phyloP scores from a whole-genome alignment of 2,888 invertebrate species.

The Torymus tubicola region DNA sequence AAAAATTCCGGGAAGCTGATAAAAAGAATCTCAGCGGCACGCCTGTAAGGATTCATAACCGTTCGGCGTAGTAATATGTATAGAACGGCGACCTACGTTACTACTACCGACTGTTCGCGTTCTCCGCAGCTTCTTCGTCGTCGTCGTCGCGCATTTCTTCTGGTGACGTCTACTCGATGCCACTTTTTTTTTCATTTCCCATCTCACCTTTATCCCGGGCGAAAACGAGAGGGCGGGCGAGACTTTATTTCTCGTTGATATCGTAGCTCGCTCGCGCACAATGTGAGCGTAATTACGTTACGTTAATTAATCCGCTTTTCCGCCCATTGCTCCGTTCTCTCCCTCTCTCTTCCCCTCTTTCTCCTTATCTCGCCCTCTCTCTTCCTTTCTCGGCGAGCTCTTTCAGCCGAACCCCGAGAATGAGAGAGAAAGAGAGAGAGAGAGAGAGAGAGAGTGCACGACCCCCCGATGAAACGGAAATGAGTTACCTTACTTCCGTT shows the following conservation, averaged over 20 bases:
- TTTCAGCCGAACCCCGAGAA: no score
- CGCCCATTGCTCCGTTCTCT: constrained; percentile 37
- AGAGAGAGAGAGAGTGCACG: constrained; percentile 26
- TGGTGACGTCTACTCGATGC: not conserved
- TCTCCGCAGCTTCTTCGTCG: not conserved
- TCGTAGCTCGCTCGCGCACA: constrained; percentile 54
- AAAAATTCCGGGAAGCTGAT: constrained; percentile 31
- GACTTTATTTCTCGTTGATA: constrained; percentile 52
- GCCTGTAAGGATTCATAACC: constrained; percentile 42
- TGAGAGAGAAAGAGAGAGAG: no score
- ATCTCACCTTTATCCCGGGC: not conserved
- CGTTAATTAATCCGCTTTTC: constrained; percentile 67
- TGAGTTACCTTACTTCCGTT: constrained; percentile 70
- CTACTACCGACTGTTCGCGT: not conserved
- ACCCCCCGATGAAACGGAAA: constrained; percentile 68
- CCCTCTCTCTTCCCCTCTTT: constrained; percentile 42
- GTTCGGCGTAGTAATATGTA: constrained; percentile 27
- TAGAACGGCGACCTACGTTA: no score
- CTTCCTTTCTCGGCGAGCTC: not conserved
- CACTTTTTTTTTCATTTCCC: not conserved
- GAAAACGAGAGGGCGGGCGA: constrained; percentile 3
- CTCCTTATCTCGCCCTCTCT: not conserved
- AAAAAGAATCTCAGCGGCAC: constrained; percentile 33
- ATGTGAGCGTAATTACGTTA: constrained; percentile 66
- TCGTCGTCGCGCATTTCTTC: not conserved